These are phyloP conservation scores for Danaus plexippus DNA, from an alignment of 1,140 invertebrate species.

Conservation along the genomic window DNA sequence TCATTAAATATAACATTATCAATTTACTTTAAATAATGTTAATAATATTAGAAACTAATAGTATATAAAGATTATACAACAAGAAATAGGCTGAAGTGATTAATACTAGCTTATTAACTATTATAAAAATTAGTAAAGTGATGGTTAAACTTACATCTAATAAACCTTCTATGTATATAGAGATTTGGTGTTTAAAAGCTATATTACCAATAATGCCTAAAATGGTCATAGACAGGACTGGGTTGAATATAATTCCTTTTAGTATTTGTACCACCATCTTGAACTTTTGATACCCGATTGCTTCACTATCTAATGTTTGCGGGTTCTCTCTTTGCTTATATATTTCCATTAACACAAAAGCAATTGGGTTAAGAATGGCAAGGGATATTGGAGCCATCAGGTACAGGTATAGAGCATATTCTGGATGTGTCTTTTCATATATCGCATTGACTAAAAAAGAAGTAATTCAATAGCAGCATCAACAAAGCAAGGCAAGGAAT, in stretches of 20 bases:
- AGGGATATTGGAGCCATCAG: conserved; percentile 95
- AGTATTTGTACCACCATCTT: conserved; percentile 54
- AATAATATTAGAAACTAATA: conserved; percentile 2
- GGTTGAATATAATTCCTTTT: conserved; percentile 88
- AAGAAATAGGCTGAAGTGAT: conserved; percentile 1
- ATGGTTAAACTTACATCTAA: conserved; percentile 75
- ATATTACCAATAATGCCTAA: conserved; percentile 91
- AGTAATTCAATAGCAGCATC: conserved; percentile 8
- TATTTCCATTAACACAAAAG: conserved; percentile 92
- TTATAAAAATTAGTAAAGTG: not conserved
- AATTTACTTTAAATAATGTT: not conserved
- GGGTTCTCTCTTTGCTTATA: conserved; percentile 74
- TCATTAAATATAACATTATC: no score
- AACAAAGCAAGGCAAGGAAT: not conserved
- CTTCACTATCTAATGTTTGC: conserved; percentile 10
- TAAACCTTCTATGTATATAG: conserved; percentile 81
- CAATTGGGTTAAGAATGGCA: conserved; percentile 93
- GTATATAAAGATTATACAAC: conserved; percentile 6
- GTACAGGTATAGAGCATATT: conserved; percentile 93
- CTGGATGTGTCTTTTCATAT: conserved; percentile 85
- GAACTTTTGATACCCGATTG: conserved; percentile 15
- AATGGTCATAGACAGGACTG: conserved; percentile 94
- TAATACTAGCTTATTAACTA: no score
- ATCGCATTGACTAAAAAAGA: conserved; percentile 79
- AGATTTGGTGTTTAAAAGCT: conserved; percentile 83